A percentile compares a stretch with the other conserved stretches of the same genome.
phyloP scores from a whole-genome alignment of 2,888 invertebrate genomes.

The Lagria hirta region DNA sequence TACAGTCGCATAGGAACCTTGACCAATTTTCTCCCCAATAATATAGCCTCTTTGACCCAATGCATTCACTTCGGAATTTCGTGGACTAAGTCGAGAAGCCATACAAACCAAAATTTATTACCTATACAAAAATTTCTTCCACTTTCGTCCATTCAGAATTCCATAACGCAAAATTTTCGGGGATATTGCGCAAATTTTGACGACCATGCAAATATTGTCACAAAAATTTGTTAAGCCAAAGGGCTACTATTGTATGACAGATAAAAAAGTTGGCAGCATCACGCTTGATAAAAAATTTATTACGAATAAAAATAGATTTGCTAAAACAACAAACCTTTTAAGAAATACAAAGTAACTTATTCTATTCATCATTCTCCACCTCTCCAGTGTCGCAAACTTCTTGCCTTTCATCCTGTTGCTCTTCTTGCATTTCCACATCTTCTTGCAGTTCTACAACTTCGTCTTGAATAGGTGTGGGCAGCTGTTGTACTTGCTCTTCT shows the following conservation, averaged over 20 bases:
- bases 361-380: constrained; percentile 41
- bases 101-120: constrained; percentile 47
- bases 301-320: not conserved
- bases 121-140: constrained; percentile 20
- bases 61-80: constrained; percentile 82
- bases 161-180: constrained; percentile 22
- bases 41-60: constrained; percentile 81
- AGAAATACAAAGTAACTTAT: not conserved
- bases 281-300: constrained; percentile 14
- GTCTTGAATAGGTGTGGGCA: constrained; percentile 51
- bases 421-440: constrained; percentile 15
- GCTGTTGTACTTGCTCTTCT: constrained; percentile 34
- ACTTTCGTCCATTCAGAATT: constrained; percentile 24
- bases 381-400: constrained; percentile 40
- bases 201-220: constrained; percentile 24
- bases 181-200: constrained; percentile 16
- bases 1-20: constrained; percentile 90
- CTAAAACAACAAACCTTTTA: constrained; percentile 1
- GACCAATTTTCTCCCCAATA: constrained; percentile 80
- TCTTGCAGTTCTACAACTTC: constrained; percentile 42
- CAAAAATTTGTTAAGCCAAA: constrained; percentile 25
- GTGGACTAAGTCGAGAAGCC: constrained; percentile 73
- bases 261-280: constrained; percentile 11
- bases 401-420: constrained; percentile 2
- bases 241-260: constrained; percentile 21